A percentile compares a stretch with the other conserved stretches of the same genome.
These are phyloP conservation scores for Ammodytes dubius DNA, from an alignment of 2,113 vertebrate genomes.

Conservation along the genomic window DNA sequence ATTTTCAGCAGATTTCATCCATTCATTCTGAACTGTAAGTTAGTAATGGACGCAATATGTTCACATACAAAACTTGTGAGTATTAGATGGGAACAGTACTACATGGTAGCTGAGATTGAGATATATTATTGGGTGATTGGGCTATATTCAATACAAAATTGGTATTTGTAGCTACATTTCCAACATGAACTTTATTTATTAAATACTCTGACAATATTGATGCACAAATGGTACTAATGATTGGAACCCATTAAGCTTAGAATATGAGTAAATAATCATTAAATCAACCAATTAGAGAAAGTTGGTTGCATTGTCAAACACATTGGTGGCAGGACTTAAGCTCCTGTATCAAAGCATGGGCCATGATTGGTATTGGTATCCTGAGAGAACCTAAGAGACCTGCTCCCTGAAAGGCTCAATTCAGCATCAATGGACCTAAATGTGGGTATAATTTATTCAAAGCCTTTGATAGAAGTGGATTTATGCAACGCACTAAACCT, in stretches of 20 bases:
- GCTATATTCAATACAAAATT: not conserved
- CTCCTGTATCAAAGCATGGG: not conserved
- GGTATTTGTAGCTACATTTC: not conserved
- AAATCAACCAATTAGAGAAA: not conserved
- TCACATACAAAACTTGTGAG: not conserved
- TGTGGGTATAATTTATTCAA: not conserved
- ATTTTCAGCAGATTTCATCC: conserved; percentile 12
- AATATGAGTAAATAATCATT: not conserved
- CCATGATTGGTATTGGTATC: not conserved
- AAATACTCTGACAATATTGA: too few relatives aligned
- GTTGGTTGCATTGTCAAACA: not conserved
- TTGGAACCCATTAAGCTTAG: not conserved
- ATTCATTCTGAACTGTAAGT: not conserved
- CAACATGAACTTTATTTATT: too few relatives aligned
- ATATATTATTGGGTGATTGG: not conserved
- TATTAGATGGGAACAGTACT: not conserved
- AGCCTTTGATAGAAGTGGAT: not conserved
- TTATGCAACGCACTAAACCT: not conserved
- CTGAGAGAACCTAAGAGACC: not conserved
- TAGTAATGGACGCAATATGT: not conserved
- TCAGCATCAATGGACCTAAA: not conserved
- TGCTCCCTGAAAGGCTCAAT: not conserved
- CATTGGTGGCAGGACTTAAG: not conserved
- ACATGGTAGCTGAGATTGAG: not conserved
- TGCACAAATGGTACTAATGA: not conserved